A percentile compares a stretch with the other conserved stretches of the same genome.
Conservation (phyloP, 2,113 vertebrate species). For the Oceanites oceanicus region DNA sequence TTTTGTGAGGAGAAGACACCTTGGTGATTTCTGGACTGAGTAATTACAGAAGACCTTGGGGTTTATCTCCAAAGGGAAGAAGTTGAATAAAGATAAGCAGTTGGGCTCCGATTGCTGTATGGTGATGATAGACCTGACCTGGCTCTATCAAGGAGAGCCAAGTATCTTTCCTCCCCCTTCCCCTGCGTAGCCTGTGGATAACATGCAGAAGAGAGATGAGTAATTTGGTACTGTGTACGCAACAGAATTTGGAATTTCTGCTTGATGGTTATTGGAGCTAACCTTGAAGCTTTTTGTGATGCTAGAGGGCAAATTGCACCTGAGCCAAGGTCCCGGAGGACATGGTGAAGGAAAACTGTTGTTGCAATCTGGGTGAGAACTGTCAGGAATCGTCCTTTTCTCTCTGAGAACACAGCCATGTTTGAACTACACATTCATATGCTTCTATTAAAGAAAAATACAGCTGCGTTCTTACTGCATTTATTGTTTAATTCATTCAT, state of each 20-base stretch:
- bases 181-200: rapidly evolving
- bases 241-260: neutral
- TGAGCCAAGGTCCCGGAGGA: neutral
- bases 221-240: rapidly evolving
- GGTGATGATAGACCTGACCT: neutral
- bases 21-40: neutral
- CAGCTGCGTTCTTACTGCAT: conserved; percentile 14
- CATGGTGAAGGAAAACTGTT: neutral
- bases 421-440: neutral
- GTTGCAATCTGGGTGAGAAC: neutral
- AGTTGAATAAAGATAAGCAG: rapidly evolving
- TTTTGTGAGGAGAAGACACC: neutral
- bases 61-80: neutral
- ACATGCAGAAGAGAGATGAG: rapidly evolving
- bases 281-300: neutral
- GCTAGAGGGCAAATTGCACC: neutral
- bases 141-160: neutral
- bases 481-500: conserved; percentile 62
- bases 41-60: too few species aligned
- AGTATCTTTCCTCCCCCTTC: too few species aligned
- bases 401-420: rapidly evolving
- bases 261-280: too few species aligned
- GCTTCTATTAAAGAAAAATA: neutral
- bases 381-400: neutral
- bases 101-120: neutral